phyloP scores from a whole-genome alignment of 2,888 invertebrate species.

The Ctenicera cuprea region DNA sequence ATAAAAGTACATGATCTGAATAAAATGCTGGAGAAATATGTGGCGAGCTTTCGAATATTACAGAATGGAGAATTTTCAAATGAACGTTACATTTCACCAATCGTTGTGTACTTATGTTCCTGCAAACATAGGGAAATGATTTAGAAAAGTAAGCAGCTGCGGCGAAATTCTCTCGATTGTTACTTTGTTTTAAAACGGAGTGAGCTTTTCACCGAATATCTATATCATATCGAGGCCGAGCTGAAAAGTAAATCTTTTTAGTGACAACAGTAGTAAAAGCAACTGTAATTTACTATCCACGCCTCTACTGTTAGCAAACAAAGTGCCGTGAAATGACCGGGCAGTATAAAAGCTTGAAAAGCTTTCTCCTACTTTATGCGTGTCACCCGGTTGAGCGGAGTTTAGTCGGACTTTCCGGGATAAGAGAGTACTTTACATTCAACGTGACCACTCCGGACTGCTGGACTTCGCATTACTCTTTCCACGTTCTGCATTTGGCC shows the following conservation, averaged over 20 bases:
- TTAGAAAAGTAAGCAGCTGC: background rate
- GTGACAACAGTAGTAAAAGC: conserved; percentile 51
- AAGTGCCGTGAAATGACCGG: conserved; percentile 55
- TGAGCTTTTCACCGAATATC: background rate
- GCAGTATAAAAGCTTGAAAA: conserved; percentile 55
- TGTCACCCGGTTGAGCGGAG: conserved; percentile 55
- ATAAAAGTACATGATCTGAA: conserved; percentile 64
- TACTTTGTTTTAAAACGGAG: background rate
- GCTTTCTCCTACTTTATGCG: conserved; percentile 55
- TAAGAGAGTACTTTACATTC: conserved; percentile 59
- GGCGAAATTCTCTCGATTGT: conserved; percentile 6
- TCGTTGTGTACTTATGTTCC: background rate
- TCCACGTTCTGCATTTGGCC: conserved; percentile 31
- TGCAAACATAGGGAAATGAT: background rate
- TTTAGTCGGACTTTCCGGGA: conserved; percentile 55
- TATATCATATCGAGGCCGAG: conserved; percentile 23
- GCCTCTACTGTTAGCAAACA: conserved; percentile 54
- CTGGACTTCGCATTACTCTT: conserved; percentile 42
- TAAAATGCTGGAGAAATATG: conserved; percentile 61
- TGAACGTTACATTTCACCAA: conserved; percentile 22
- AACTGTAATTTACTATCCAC: conserved; percentile 54
- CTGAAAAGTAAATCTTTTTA: conserved; percentile 49
- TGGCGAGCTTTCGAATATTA: conserved; percentile 40
- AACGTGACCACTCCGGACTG: conserved; percentile 53
- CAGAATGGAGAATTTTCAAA: conserved; percentile 34